phyloP scores from a whole-genome alignment of 1,140 invertebrate species.

The Zaprionus africanus region DNA sequence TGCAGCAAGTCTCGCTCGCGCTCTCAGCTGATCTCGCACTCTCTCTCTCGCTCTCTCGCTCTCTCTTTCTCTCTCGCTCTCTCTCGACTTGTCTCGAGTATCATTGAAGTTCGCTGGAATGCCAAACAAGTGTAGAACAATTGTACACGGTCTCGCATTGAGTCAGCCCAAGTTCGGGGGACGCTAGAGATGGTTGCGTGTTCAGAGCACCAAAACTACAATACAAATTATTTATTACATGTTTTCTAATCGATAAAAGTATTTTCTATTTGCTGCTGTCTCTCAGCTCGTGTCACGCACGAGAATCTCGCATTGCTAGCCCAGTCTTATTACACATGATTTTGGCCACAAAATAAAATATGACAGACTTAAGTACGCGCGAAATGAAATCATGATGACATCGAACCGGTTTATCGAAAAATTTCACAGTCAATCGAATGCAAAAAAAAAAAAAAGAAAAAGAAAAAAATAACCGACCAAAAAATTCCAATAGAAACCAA shows the following conservation, averaged over 20 bases:
- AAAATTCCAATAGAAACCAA: constrained; percentile 33
- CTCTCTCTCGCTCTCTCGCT: constrained; percentile 34
- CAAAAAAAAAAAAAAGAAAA: constrained; percentile 13
- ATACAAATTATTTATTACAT: too few species aligned
- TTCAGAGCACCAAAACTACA: background rate
- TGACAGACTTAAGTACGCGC: constrained; percentile 46
- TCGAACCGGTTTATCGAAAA: constrained; percentile 63
- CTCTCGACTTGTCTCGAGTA: constrained; percentile 57
- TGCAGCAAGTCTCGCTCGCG: constrained; percentile 47
- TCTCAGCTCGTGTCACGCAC: background rate
- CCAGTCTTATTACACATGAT: constrained; percentile 14
- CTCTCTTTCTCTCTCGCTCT: constrained; percentile 18
- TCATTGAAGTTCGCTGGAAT: constrained; percentile 74
- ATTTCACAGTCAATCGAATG: constrained; percentile 42
- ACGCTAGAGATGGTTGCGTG: constrained; percentile 26
- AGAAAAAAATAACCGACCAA: background rate
- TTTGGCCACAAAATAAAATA: constrained; percentile 45
- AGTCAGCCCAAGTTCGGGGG: constrained; percentile 27
- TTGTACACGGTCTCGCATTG: constrained; percentile 30
- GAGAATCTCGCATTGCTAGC: background rate
- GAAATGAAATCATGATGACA: constrained; percentile 74
- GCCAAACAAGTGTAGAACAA: constrained; percentile 67
- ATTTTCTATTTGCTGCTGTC: too few species aligned
- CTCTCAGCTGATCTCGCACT: constrained; percentile 32
- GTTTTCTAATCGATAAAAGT: too few species aligned